A percentile compares a stretch with the other conserved stretches of the same genome.
Evolutionary conservation across 2,113 vertebrate species (phyloP).

Genomic region (Brachirus orientalis): DNA sequence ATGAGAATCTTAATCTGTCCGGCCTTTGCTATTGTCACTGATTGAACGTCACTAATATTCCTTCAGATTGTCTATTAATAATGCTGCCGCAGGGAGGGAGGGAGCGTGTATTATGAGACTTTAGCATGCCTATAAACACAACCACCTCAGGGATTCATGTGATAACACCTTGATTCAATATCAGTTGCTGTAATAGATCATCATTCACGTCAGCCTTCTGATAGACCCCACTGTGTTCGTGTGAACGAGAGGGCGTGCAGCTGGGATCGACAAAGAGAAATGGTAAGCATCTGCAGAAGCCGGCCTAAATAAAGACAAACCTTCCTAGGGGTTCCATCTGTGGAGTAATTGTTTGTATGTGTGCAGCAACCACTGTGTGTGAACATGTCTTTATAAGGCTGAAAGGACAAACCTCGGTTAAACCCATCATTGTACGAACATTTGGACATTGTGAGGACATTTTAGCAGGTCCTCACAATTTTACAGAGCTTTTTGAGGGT

Average conservation of each 20-base stretch:
- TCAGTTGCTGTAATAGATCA: slow-evolving; percentile 48
- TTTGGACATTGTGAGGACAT: no score
- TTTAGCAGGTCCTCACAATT: no score
- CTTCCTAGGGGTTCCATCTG: slow-evolving; percentile 40
- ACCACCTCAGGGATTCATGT: slow-evolving; percentile 46
- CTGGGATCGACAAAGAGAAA: slow-evolving; percentile 24
- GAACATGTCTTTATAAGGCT: slow-evolving; percentile 4
- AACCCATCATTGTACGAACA: no score
- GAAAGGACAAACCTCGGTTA: no score
- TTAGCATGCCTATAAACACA: slow-evolving; percentile 40
- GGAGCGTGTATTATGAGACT: slow-evolving; percentile 43
- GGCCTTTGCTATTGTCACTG: slow-evolving; percentile 41
- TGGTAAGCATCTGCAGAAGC: slow-evolving; percentile 30
- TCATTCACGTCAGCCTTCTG: slow-evolving; percentile 50
- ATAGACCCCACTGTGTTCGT: slow-evolving; percentile 20
- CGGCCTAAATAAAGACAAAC: slow-evolving; percentile 39
- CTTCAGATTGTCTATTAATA: slow-evolving; percentile 62
- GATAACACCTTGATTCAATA: slow-evolving; percentile 65
- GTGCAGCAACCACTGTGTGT: background rate
- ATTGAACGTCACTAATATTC: slow-evolving; percentile 48
- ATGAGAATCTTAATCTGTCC: slow-evolving; percentile 24
- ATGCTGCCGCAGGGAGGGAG: slow-evolving; percentile 28
- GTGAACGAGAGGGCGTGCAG: slow-evolving; percentile 10
- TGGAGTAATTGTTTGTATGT: slow-evolving; percentile 16
- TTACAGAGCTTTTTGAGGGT: no score